phyloP scores from a whole-genome alignment of 2,797 vertebrate species.

The Huso huso region DNA sequence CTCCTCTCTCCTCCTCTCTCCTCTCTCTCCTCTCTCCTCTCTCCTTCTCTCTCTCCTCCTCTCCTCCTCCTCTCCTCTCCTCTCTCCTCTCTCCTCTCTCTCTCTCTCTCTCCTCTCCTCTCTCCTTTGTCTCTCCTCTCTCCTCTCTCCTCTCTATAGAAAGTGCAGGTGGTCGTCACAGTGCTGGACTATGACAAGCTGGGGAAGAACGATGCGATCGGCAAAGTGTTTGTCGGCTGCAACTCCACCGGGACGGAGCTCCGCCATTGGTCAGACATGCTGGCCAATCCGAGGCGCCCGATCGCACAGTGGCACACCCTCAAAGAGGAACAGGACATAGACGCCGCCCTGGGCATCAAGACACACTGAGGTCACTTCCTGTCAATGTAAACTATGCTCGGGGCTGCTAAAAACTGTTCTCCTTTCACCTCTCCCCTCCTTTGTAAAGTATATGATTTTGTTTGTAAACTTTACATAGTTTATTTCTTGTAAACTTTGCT shows the following conservation, averaged over 20 bases:
- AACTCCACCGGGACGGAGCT: conserved; percentile 74
- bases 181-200: conserved; percentile 86
- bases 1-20: no score
- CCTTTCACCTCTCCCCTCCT: background rate
- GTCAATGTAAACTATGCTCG: background rate
- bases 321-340: conserved; percentile 71
- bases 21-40: no score
- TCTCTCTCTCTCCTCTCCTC: background rate
- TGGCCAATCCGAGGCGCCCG: conserved; percentile 78
- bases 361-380: conserved; percentile 46
- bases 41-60: no score
- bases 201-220: conserved; percentile 83
- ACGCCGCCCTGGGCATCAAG: conserved; percentile 63
- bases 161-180: conserved; percentile 83
- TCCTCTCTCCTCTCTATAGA: conserved; percentile 45
- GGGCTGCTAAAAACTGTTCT: no score
- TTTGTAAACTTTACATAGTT: background rate
- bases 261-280: conserved; percentile 85
- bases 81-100: background rate
- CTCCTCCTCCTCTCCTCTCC: background rate
- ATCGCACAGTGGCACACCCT: conserved; percentile 87
- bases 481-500: background rate
- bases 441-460: background rate
- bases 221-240: conserved; percentile 76
- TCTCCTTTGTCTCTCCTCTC: background rate